Conservation (phyloP, 2,888 invertebrate species). For the Brassicogethes aeneus region DNA sequence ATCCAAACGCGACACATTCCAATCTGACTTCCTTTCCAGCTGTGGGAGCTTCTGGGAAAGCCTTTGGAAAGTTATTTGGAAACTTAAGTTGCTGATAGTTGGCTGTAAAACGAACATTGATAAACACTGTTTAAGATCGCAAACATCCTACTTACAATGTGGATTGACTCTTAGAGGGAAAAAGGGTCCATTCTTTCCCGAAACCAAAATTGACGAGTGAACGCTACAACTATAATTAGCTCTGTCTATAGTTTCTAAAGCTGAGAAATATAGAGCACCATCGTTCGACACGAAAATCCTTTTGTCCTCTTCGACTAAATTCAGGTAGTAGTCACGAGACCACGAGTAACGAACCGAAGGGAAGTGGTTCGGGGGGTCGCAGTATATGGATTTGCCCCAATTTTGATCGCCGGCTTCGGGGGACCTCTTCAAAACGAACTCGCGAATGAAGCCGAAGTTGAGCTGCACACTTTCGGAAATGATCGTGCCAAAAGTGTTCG, state of each 20-base stretch:
- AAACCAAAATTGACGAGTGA: constrained; percentile 76
- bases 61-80: constrained; percentile 91
- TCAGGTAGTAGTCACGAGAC: constrained; percentile 83
- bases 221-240: constrained; percentile 90
- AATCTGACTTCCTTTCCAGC: constrained; percentile 84
- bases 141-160: constrained; percentile 61
- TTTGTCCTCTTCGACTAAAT: constrained; percentile 88
- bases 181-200: constrained; percentile 84
- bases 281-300: constrained; percentile 90
- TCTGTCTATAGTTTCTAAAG: constrained; percentile 80
- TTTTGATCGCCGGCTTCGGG: constrained; percentile 80
- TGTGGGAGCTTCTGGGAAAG: constrained; percentile 86
- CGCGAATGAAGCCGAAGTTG: constrained; percentile 82
- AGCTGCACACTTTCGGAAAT: constrained; percentile 80
- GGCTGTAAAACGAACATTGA: too few species aligned
- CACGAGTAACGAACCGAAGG: constrained; percentile 85
- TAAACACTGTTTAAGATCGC: too few species aligned
- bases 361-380: constrained; percentile 89
- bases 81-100: constrained; percentile 88
- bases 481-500: constrained; percentile 82
- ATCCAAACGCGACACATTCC: constrained; percentile 94
- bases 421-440: constrained; percentile 82
- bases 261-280: constrained; percentile 91
- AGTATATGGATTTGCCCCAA: constrained; percentile 88
- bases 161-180: constrained; percentile 75